Base-by-base conservation (phyloP, 2,888 invertebrate species). In the Blastobasis adustella region DNA sequence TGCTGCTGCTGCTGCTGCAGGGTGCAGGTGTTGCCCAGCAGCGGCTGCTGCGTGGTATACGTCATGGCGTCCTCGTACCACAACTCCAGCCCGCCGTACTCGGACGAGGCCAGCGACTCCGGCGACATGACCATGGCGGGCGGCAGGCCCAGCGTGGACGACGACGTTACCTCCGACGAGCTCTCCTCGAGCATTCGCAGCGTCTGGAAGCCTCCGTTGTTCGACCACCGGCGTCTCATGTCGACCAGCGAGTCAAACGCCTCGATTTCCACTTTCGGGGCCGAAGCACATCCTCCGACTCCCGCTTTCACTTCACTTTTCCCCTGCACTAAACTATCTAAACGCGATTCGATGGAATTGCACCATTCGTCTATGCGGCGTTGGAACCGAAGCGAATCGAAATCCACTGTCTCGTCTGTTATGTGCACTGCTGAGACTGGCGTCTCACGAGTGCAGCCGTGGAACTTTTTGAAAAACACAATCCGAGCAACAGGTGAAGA, bases 191-290 rank as follows among this genome's bases (percentile, higher is more conserved):
- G 90, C 82, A 92, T 91, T 65, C 91, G 89, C 81, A 90, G 79
- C 76, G 91, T 84, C 71, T 86, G 89, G 79, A 93, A 91, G 75
- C 92, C 91, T 80, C 93, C 91, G 85, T 93, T 91, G 85, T 93
- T 93, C 61, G 93, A 92, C 93, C 93, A 93, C 87, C 93, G 92
- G 79, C 93, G 92, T 90, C 92, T 93, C 93, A 93, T 93, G 86
- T 89, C 86, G 77, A 76, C 73, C 78, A 79, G 79, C 78, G 82
- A 71, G 75, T 87, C 83, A 83, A 65, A 80, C 83, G 80, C 82
- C 74, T 82, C 76, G 67, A 63, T 62, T 70, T 73, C 73, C 77
- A 72, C 73, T 23, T 23, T 23, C 61, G 72, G 59, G 67, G 69
- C 73, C 76, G 84, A 80, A 65, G 80, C 78, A 79, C 87, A 87